Evolutionary conservation across 2,113 vertebrate species (phyloP), one percentile per base, ranked within the genome.

Genomic region (Aythya baeri): DNA sequence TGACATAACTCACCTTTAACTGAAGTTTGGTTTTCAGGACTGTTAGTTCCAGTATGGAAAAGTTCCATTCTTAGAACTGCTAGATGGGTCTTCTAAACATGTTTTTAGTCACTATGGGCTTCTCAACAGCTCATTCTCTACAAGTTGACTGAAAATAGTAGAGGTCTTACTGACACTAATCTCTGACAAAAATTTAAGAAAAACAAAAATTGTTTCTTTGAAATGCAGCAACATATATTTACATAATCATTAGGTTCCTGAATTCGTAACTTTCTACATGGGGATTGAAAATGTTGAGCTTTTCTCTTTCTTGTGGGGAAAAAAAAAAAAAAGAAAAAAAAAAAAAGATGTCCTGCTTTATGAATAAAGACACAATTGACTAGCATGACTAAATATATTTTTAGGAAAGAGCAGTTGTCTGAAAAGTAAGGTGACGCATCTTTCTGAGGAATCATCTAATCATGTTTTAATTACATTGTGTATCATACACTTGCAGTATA

Each of bases 81-180:
- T 29, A 26, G 0, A 1, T 74, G 6, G 3, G 4, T 59, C 23
- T 78, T 27, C n/a, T 52, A n/a, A 1, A 15, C 7, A 4, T 21
- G 5, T 46, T 68, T 83, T 92, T 52, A 7, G 2, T 79, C 86
- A 25, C 4, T 59, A 3, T 25, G 12, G 41, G 46, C 12, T 78
- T 61, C 6, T 13, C 17, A 6, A 32, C 8, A 68, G 29, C 3
- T 82, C 59, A 11, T 23, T 65, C 26, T 38, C 3, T 32, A 0
- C 36, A 75, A 63, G 6, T 72, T 57, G 49, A 27, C 62, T 58
- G 38, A 89, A 86, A 93, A 61, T 20, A 62, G 32, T n/a, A 70
- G 20, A 20, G 13, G 5, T 65, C 5, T 46, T 87, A 38, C 18
- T 70, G 49, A 61, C 6, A 43, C 9, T 44, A 57, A 9, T 36